These are phyloP conservation scores for Elachura formosa DNA, from an alignment of 2,113 vertebrate species.

Conservation along the genomic window DNA sequence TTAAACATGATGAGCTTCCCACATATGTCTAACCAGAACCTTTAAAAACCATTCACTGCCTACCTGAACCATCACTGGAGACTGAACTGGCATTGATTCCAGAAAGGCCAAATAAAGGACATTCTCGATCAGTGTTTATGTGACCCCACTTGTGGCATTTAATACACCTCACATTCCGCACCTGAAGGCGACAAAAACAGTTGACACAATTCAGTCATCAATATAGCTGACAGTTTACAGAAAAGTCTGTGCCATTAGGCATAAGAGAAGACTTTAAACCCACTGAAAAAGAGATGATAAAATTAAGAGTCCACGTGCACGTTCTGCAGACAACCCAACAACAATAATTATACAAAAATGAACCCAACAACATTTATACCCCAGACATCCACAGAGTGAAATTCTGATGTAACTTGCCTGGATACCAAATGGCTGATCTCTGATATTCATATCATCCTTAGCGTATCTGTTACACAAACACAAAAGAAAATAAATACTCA, in stretches of 20 bases:
- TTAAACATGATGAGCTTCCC: background rate
- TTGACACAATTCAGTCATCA: background rate
- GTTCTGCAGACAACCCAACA: background rate
- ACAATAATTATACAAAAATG: too few species aligned
- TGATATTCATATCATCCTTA: slow-evolving; percentile 98
- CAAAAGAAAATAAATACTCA: background rate
- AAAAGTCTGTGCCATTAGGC: background rate
- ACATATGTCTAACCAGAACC: background rate
- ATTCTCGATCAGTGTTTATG: slow-evolving; percentile 96
- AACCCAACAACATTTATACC: slow-evolving; percentile 24
- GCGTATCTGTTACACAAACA: slow-evolving; percentile 82
- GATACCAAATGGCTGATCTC: slow-evolving; percentile 98
- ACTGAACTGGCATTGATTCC: slow-evolving; percentile 96
- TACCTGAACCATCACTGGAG: slow-evolving; percentile 80
- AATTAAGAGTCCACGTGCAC: slow-evolving; percentile 8
- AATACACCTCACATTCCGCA: slow-evolving; percentile 97
- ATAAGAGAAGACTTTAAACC: background rate
- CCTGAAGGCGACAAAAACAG: slow-evolving; percentile 62
- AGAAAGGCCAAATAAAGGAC: slow-evolving; percentile 96
- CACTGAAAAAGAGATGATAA: background rate
- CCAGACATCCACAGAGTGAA: slow-evolving; percentile 32
- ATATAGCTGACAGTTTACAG: background rate
- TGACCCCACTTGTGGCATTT: slow-evolving; percentile 99
- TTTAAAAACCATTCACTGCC: background rate
- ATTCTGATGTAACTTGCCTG: slow-evolving; percentile 77